phyloP scores from a whole-genome alignment of 2,888 invertebrate genomes.

The Lepidonotus clava region DNA sequence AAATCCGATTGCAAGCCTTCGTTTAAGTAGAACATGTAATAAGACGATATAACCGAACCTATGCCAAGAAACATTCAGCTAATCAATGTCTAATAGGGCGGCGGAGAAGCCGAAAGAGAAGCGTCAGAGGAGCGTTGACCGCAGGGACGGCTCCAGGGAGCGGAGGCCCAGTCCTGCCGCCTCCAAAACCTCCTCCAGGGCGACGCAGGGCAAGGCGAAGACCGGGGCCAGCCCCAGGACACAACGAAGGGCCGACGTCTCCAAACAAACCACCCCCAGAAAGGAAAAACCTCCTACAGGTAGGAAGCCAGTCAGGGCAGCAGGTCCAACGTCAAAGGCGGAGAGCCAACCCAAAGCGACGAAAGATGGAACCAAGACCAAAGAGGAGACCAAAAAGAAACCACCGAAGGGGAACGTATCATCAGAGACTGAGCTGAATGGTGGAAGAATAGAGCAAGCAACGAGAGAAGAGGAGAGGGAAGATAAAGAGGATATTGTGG shows the following conservation, averaged over 20 bases:
- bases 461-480: background rate
- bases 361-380: background rate
- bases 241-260: background rate
- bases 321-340: background rate
- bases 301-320: background rate
- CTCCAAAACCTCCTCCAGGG: background rate
- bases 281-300: constrained; percentile 11
- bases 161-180: background rate
- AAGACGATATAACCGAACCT: no score
- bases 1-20: no score
- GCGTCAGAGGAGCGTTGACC: background rate
- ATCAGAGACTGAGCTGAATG: background rate
- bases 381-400: background rate
- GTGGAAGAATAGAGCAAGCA: background rate
- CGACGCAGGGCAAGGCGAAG: background rate
- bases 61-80: no score
- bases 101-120: background rate
- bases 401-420: background rate
- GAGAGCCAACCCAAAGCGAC: background rate
- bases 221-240: background rate
- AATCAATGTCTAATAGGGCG: background rate
- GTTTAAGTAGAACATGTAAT: no score
- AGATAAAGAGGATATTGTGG: background rate
- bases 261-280: background rate
- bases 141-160: background rate